Percentiles rank a stretch among this genome's conserved stretches.
phyloP scores from a whole-genome alignment of 1,140 invertebrate genomes.

The Hypothenemus hampei region DNA sequence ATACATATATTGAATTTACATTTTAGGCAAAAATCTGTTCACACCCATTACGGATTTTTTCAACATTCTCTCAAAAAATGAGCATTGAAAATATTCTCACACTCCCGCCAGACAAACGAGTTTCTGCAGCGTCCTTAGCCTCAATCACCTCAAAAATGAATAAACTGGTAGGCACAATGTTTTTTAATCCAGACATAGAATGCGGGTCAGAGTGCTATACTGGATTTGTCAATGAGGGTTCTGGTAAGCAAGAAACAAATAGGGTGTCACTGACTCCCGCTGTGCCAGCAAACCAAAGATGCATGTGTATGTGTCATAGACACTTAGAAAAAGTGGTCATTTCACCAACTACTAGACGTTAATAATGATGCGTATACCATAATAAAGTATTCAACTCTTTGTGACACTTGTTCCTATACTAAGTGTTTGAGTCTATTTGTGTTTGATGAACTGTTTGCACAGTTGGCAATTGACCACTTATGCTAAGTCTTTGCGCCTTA shows the following conservation, averaged over 20 bases:
- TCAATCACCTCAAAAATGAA: constrained; percentile 50
- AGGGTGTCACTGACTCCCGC: no score
- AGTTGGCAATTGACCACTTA: no score
- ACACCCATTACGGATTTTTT: constrained; percentile 66
- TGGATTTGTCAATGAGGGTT: constrained; percentile 55
- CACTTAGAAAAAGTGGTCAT: not conserved
- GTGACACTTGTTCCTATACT: not conserved
- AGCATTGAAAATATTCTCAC: constrained; percentile 51
- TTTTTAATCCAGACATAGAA: constrained; percentile 60
- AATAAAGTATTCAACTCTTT: no score
- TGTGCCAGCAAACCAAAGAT: no score
- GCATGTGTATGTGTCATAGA: no score
- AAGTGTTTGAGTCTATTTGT: no score
- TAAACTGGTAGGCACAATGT: constrained; percentile 42
- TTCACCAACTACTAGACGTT: no score
- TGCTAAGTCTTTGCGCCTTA: no score
- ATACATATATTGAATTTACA: not conserved
- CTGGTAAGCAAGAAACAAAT: no score
- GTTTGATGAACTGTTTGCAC: no score
- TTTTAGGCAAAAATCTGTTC: constrained; percentile 70
- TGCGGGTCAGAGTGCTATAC: constrained; percentile 75
- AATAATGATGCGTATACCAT: no score
- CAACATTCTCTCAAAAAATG: constrained; percentile 69
- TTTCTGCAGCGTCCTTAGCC: constrained; percentile 44
- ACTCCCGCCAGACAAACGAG: constrained; percentile 49